Conservation (phyloP, 2,113 vertebrate genomes). For the Dendrocopos noguchii region DNA sequence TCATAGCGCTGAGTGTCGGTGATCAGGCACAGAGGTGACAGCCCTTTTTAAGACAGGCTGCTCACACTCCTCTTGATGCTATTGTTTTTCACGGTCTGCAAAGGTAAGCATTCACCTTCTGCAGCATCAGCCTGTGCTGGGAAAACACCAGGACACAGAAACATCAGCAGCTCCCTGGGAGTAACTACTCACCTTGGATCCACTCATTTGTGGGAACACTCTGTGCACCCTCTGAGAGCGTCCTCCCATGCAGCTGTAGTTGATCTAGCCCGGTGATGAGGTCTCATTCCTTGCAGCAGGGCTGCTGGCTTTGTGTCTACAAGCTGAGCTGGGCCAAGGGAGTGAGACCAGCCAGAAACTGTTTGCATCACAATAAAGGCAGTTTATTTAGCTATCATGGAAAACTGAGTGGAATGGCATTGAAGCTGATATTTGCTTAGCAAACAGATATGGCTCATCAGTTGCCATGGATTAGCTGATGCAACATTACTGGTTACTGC, state of each 20-base stretch:
- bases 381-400: not conserved
- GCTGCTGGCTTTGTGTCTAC: not conserved
- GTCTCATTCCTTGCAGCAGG: not conserved
- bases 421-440: slow-evolving; percentile 11
- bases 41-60: not conserved
- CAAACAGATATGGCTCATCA: not conserved
- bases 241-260: not conserved
- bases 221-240: not conserved
- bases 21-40: slow-evolving; percentile 1
- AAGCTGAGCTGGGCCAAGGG: not conserved
- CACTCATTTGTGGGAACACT: not conserved
- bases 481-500: not conserved
- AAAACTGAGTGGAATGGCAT: not conserved
- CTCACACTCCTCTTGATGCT: not conserved
- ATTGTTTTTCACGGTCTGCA: not conserved
- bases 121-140: not conserved
- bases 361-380: not conserved
- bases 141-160: not conserved
- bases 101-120: not conserved
- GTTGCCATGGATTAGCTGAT: slow-evolving; percentile 35
- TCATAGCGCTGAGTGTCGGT: not conserved
- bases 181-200: not conserved
- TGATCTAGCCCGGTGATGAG: not conserved
- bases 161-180: not conserved
- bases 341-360: not conserved